Evolutionary conservation across 2,113 vertebrate species (phyloP), one percentile per base, ranked within the genome.

Genomic region (Oreocharis arfaki): DNA sequence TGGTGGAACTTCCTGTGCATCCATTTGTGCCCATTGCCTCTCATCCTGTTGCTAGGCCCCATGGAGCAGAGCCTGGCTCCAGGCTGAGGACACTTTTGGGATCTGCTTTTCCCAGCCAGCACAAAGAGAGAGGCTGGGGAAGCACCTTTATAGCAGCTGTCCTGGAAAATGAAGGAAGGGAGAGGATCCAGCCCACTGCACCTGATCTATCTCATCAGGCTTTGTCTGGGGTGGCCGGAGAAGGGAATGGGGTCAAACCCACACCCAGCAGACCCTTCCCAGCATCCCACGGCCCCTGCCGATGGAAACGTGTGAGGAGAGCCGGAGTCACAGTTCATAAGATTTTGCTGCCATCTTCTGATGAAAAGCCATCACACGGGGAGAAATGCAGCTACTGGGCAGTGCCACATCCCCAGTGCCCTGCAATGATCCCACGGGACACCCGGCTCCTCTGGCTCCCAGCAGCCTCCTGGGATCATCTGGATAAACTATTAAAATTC

Each of bases 321-420:
- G 42, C 37, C 71, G 65, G 49, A 20, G 81, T 7, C 50, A 64
- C 5, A 5, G 77, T 96, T 91, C 60, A 26, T 94, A 90, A 97
- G 92, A 97, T 97, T 97, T 90, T 98, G 97, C 98, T 98, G 98
- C 98, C 98, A 97, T 96, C 98, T 98, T 97, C 98, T 98, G 98
- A 97, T 98, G 93, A 76, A 93, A 95, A 93, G 56, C 33, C 41
- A 77, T 41, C 70, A 27, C 17, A 17, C 6, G 50, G 55, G 56
- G 65, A 82, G 47, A 49, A 68, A 69, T 2, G 26, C 47, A 39
- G 60, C 70, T 46, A 3, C 69, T 30, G 64, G 71, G 64, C 65
- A 87, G 85, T 70, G 24, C 10, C 37, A 3, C 4, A 9, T 47
- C 65, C 57, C 67, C n/a, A 12, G 63, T 37, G 59, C 10, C 69